phyloP scores from a whole-genome alignment of 1,140 invertebrate genomes.

The Hyphantria cunea region DNA sequence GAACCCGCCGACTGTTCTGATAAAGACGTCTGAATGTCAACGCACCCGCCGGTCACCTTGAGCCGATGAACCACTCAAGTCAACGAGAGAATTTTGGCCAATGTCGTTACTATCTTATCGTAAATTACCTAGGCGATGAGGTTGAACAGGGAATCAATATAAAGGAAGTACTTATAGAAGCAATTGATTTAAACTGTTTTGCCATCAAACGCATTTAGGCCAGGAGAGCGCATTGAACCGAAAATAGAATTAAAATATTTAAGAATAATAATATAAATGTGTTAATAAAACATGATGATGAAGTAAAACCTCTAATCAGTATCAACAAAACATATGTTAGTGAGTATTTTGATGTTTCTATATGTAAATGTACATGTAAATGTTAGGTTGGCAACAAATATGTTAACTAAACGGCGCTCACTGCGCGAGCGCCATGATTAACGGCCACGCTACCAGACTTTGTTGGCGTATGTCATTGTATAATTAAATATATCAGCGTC shows the following conservation, averaged over 20 bases:
- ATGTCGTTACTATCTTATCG: constrained; percentile 47
- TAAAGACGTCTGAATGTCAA: constrained; percentile 73
- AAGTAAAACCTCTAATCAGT: no score
- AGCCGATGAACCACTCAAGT: constrained; percentile 41
- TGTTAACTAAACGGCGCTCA: constrained; percentile 1
- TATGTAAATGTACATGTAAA: not conserved
- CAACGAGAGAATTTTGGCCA: constrained; percentile 49
- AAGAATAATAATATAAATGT: no score
- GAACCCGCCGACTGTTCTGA: constrained; percentile 34
- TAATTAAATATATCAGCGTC: constrained; percentile 29
- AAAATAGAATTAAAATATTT: no score
- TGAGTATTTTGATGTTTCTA: no score
- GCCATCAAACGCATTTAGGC: no score
- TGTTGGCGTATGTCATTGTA: constrained; percentile 29
- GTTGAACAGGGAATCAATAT: constrained; percentile 8
- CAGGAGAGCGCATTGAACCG: no score
- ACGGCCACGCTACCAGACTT: constrained; percentile 20
- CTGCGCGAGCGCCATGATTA: constrained; percentile 9
- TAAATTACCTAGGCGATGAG: constrained; percentile 26
- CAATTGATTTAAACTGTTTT: no score
- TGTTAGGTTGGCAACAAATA: constrained; percentile 19
- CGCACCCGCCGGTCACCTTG: constrained; percentile 71
- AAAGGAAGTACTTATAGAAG: not conserved
- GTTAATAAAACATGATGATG: no score
- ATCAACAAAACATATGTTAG: no score